These are phyloP conservation scores for Aleiodes leptofemur DNA, from an alignment of 2,888 invertebrate genomes.

Conservation along the genomic window DNA sequence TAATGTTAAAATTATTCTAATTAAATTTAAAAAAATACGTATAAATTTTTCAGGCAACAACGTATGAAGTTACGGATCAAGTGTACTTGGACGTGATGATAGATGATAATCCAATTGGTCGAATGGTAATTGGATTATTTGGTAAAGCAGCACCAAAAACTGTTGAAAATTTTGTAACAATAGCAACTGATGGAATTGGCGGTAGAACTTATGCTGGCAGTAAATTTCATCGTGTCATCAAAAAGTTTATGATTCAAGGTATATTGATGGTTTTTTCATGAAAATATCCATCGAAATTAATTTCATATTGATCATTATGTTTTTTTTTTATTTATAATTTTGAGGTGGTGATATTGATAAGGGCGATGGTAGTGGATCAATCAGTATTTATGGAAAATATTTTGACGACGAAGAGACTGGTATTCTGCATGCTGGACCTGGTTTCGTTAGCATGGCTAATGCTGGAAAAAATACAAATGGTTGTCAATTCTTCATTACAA, in stretches of 20 bases:
- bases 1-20: not conserved
- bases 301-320: not conserved
- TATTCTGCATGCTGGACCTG: constrained; percentile 87
- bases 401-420: constrained; percentile 93
- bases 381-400: constrained; percentile 89
- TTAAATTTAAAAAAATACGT: not conserved
- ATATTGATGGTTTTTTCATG: not conserved
- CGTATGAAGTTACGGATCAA: constrained; percentile 85
- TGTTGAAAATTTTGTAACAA: constrained; percentile 89
- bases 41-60: constrained; percentile 77
- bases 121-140: constrained; percentile 91
- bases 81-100: constrained; percentile 89
- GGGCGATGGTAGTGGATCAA: constrained; percentile 88
- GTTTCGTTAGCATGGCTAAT: constrained; percentile 96
- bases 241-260: constrained; percentile 96
- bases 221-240: constrained; percentile 89
- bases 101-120: constrained; percentile 83
- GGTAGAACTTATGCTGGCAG: constrained; percentile 88
- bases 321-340: not conserved
- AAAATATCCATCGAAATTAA: not conserved
- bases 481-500: constrained; percentile 96
- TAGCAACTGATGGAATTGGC: constrained; percentile 85
- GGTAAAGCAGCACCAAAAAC: constrained; percentile 91
- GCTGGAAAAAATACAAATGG: constrained; percentile 92
- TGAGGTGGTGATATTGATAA: constrained; percentile 89